Evolutionary conservation across 2,888 invertebrate species (phyloP).

Genomic region (Plagiodera versicolora): DNA sequence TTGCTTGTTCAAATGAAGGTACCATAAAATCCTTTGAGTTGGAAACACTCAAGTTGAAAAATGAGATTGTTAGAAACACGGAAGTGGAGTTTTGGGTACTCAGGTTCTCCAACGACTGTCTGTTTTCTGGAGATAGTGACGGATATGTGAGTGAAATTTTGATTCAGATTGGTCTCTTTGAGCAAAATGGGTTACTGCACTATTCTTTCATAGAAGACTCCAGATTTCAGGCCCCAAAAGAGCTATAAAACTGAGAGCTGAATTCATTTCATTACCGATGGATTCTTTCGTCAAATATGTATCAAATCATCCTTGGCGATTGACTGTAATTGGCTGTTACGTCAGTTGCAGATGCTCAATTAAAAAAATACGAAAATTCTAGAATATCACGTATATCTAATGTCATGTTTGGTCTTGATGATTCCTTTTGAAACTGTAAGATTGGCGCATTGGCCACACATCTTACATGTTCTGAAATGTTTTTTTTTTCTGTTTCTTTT

Average conservation of each 20-base stretch:
- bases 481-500: no score
- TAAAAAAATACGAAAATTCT: no score
- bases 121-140: constrained; percentile 65
- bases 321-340: no score
- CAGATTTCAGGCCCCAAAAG: neutral
- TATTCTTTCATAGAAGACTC: neutral
- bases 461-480: no score
- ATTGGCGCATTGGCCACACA: neutral
- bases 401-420: no score
- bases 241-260: no score
- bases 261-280: no score
- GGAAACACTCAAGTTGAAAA: constrained; percentile 52
- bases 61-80: constrained; percentile 42
- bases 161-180: no score
- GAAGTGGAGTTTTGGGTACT: constrained; percentile 57
- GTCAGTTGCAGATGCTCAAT: no score
- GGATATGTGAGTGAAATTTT: constrained; percentile 59
- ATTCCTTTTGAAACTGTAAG: neutral
- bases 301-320: no score
- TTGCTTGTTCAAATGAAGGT: constrained; percentile 67
- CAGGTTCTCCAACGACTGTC: constrained; percentile 46
- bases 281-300: no score
- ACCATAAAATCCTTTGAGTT: constrained; percentile 63
- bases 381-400: no score
- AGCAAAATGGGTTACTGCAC: neutral